A percentile compares a stretch with the other conserved stretches of the same genome.
Evolutionary conservation across 2,888 invertebrate genomes (phyloP).

Genomic region (Calliphora vomitoria): DNA sequence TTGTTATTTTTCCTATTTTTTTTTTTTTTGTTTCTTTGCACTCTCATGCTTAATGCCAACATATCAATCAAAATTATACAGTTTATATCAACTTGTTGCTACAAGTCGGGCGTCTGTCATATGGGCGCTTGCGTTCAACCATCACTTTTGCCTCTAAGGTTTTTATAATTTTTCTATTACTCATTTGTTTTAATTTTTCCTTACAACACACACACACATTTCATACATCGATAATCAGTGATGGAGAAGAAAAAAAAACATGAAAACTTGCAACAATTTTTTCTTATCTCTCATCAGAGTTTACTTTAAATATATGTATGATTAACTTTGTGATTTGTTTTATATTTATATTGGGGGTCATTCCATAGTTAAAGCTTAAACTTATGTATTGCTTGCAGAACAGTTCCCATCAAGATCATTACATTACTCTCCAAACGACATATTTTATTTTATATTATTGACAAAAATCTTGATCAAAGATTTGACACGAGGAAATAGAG

Average conservation of each 20-base stretch:
- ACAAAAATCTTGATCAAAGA: no score
- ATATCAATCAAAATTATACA: slow-evolving; percentile 64
- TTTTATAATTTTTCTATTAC: slow-evolving; percentile 56
- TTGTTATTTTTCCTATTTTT: background rate
- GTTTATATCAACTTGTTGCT: slow-evolving; percentile 36
- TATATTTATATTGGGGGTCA: background rate
- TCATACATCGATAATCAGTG: background rate
- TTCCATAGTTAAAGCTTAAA: no score
- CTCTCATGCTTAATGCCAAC: slow-evolving; percentile 51
- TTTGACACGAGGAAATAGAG: no score
- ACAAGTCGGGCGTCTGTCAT: background rate
- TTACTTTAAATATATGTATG: slow-evolving; percentile 33
- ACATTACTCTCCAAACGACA: no score
- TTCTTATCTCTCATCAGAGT: background rate
- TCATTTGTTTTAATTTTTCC: slow-evolving; percentile 56
- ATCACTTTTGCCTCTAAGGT: slow-evolving; percentile 40
- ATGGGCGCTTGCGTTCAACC: background rate
- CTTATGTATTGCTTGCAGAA: no score
- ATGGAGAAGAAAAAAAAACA: background rate
- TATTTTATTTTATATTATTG: no score
- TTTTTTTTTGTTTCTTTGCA: background rate
- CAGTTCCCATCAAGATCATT: no score
- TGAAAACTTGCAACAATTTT: slow-evolving; percentile 6
- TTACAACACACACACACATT: background rate
- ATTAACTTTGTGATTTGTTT: background rate